Conservation (phyloP, 2,797 vertebrate species). For the Micrastur ruficollis region DNA sequence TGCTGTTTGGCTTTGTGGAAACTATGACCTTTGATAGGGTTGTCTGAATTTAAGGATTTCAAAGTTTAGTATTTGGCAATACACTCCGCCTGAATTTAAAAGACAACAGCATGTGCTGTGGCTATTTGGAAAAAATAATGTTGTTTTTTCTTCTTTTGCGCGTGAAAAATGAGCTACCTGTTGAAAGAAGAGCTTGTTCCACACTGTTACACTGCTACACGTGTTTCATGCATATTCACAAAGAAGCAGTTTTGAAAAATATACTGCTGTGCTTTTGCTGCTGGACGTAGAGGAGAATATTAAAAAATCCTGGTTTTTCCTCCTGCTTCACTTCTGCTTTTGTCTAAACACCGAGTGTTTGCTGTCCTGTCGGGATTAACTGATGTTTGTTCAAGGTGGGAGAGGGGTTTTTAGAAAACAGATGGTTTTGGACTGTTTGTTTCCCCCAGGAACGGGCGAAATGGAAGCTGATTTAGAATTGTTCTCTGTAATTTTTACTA, state of each 20-base stretch:
- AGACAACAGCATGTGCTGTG: background rate
- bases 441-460: background rate
- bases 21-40: no score
- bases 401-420: background rate
- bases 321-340: background rate
- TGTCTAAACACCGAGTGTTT: background rate
- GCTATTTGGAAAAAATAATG: background rate
- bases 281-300: conserved; percentile 17
- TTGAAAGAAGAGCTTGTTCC: background rate
- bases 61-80: background rate
- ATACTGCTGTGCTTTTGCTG: background rate
- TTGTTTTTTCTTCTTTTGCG: background rate
- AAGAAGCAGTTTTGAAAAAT: background rate
- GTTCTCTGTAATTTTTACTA: background rate
- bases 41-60: background rate
- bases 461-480: background rate
- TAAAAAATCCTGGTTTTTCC: conserved; percentile 6
- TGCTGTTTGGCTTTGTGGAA: background rate
- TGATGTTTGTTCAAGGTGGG: conserved; percentile 14
- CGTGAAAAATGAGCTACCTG: background rate
- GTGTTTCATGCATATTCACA: conserved; percentile 30
- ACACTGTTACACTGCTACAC: background rate
- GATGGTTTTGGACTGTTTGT: background rate
- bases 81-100: background rate
- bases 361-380: conserved; percentile 20